A percentile compares a stretch with the other conserved stretches of the same genome.
Evolutionary conservation across 2,888 invertebrate genomes (phyloP).

Genomic region (Ethmia dodecea): DNA sequence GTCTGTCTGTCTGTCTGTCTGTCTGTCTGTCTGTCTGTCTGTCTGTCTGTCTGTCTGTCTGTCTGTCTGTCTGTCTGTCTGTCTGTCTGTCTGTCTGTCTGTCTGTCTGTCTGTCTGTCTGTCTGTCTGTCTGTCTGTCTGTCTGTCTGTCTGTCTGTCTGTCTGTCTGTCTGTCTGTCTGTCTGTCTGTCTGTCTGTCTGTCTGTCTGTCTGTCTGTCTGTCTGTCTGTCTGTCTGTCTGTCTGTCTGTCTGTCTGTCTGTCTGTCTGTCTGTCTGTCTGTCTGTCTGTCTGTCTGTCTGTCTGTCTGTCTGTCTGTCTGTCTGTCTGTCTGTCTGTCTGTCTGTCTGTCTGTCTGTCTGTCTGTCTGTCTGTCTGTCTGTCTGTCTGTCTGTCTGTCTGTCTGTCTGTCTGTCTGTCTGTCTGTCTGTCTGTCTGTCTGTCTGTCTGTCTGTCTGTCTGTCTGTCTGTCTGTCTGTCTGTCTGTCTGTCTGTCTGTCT

Average conservation of each 20-base stretch:
- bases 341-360: constrained; percentile 1
- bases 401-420: constrained; percentile 1
- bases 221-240: constrained; percentile 1
- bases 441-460: constrained; percentile 1
- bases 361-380: constrained; percentile 1
- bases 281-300: constrained; percentile 1
- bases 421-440: constrained; percentile 1
- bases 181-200: constrained; percentile 1
- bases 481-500: constrained; percentile 1
- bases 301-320: constrained; percentile 1
- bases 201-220: constrained; percentile 1
- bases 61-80: constrained; percentile 1
- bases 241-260: constrained; percentile 1
- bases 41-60: constrained; percentile 1
- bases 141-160: constrained; percentile 1
- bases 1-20: constrained; percentile 1
- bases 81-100: constrained; percentile 1
- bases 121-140: constrained; percentile 1
- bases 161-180: constrained; percentile 1
- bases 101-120: constrained; percentile 1
- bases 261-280: constrained; percentile 1
- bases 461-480: constrained; percentile 1
- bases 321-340: constrained; percentile 1
- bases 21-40: constrained; percentile 1
- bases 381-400: constrained; percentile 1